These are phyloP conservation scores for Microctonus aethiopoides DNA, from an alignment of 2,888 invertebrate species.

Conservation along the genomic window DNA sequence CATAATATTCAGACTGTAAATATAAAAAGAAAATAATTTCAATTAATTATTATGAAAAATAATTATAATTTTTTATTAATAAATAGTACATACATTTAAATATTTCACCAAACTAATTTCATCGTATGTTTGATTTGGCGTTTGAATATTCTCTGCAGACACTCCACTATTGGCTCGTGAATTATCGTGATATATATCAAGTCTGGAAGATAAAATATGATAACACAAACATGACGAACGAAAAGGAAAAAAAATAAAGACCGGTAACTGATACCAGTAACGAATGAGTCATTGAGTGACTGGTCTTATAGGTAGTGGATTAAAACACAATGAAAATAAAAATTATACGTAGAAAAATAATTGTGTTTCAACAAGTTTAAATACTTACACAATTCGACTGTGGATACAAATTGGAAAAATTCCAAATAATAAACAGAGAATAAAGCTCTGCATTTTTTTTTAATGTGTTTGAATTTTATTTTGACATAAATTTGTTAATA, in stretches of 20 bases:
- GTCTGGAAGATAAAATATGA: conserved; percentile 27
- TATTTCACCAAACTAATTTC: conserved; percentile 47
- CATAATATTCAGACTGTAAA: conserved; percentile 69
- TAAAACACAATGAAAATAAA: too few species aligned
- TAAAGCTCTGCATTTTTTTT: background rate
- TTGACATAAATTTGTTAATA: background rate
- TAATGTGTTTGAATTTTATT: background rate
- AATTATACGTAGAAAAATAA: too few species aligned
- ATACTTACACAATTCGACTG: background rate
- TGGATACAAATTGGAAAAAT: background rate
- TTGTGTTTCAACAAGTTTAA: background rate
- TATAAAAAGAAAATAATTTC: conserved; percentile 20
- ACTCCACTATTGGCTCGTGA: background rate
- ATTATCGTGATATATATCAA: conserved; percentile 42
- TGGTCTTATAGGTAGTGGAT: too few species aligned
- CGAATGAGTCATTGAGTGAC: background rate
- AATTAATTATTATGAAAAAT: conserved; percentile 3
- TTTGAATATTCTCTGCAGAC: background rate
- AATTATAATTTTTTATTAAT: background rate
- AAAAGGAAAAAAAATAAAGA: background rate
- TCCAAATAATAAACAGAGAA: background rate
- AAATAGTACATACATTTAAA: conserved; percentile 48
- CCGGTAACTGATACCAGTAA: background rate
- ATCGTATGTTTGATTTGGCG: conserved; percentile 33
- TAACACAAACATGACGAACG: background rate